Evolutionary conservation across 2,797 vertebrate genomes (phyloP), one percentile per base, ranked within the genome.

Genomic region (Rhadinocentrus ornatus): DNA sequence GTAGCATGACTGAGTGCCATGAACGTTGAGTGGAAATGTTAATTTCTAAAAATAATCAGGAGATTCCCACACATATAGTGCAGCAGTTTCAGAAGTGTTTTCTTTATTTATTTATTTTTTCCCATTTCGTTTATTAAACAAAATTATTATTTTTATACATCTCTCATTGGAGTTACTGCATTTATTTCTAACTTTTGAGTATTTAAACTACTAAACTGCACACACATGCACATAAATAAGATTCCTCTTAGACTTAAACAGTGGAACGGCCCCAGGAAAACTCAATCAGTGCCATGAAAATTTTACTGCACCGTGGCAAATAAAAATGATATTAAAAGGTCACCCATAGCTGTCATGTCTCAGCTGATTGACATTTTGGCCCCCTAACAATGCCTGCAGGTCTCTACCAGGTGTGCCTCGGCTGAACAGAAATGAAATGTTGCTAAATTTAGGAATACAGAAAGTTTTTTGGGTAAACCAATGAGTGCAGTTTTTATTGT

Each of bases 261-360:
- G 37, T 39, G 15, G 39, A 41, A 41, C 15, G 73, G 58, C 62
- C 58, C 44, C 2, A 20, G 32, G 62, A 61, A 39, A 71, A 62
- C 52, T 54, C 32, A 67, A 77, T 61, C 53, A 41, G 24, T 61
- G 15, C 20, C 57, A 53, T 65, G 3, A 69, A 66, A 67, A 61
- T 44, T 75, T 82, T 69, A 76, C 32, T 62, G 41, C 71, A 69
- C 34, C 56, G 22, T 57, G 67, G 56, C 41, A 64, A 86, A 82
- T 61, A 61, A 74, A 70, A 48, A 34, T 9, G 53, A 74, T 41
- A 77, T 63, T 6, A 55, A 89, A 82, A 81, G 24, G 52, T 57
- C 37, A 69, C 69, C 58, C 77, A 75, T 15, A 1, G 44, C 66
- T 53, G 60, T 56, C 29, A 3, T 58, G 63, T 67, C 52, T 32